Base-by-base conservation (phyloP, 2,113 vertebrate species). In the Pelmatolapia mariae region DNA sequence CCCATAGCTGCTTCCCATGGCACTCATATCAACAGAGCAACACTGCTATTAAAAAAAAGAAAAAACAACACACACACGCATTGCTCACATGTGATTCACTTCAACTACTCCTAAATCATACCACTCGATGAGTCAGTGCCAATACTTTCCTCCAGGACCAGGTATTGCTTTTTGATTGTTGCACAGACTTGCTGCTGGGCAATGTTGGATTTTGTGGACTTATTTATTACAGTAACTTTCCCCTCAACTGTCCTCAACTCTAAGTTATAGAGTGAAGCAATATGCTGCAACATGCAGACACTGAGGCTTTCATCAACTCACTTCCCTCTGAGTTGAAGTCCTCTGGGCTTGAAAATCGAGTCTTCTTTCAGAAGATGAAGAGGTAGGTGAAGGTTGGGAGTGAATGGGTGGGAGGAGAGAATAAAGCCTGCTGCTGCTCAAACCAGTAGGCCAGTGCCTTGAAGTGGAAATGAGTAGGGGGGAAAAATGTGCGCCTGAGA, bases 381-480 rank as follows among this genome's bases (percentile, higher is more conserved):
- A 59, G 86, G 83, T 31, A 53, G 78, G 86, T 88, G 89, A 84
- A 83, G 53, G 86, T 71, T 82, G n/a, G 79, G 71, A 85, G 71
- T 83, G 90, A 87, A 86, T 57, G 59, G 87, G 90, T 87, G 82
- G 91, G 90, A 89, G 91, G 89, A 82, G 80, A 59, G 66, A 73
- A 63, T 79, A 31, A 73, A 66, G 78, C 68, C 84, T 61, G 52
- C 91, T 89, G 90, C 71, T 76, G 43, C 86, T 89, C 56, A 61
- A 92, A 79, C 92, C 89, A 89, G 88, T 88, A 90, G 92, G 87
- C 85, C 89, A 33, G 87, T 18, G 66, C 91, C 92, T 95, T 95
- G 91, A 96, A 95, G 93, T 96, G 95, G 91, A 95, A 95, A 95
- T 96, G 89, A 93, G 90, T 73, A 47, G 15, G 80, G 76, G 22